Conservation (phyloP, 2,888 invertebrate species). For the Ophion slaviceki region DNA sequence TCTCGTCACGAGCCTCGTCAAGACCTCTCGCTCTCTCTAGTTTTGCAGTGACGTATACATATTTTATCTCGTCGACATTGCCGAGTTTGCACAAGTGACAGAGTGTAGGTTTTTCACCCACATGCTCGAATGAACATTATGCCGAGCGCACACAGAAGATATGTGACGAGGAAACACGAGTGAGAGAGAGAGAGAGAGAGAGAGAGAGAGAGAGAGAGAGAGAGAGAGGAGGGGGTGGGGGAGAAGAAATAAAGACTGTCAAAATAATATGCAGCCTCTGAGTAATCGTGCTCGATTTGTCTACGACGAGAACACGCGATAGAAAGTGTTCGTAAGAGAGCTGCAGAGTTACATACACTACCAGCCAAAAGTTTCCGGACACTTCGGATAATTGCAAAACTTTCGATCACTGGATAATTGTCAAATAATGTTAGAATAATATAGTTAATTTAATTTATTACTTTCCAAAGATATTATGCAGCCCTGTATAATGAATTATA, state of each 20-base stretch:
- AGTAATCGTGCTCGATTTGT: not conserved
- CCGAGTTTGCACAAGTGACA: slow-evolving; percentile 55
- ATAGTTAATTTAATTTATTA: too few relatives aligned
- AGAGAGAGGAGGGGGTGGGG: slow-evolving; percentile 10
- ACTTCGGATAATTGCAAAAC: too few relatives aligned
- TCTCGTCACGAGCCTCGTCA: not conserved
- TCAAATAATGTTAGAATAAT: too few relatives aligned
- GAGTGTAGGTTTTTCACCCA: slow-evolving; percentile 50
- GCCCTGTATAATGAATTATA: too few relatives aligned
- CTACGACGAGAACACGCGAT: not conserved
- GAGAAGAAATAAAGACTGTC: slow-evolving; percentile 48
- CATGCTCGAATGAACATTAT: slow-evolving; percentile 11
- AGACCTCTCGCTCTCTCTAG: slow-evolving; percentile 14
- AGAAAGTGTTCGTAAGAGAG: not conserved
- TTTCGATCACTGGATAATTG: too few relatives aligned
- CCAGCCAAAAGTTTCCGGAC: too few relatives aligned
- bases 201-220: slow-evolving; percentile 3
- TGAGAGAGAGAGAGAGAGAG: slow-evolving; percentile 3
- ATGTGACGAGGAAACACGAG: slow-evolving; percentile 13
- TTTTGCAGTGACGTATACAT: slow-evolving; percentile 28
- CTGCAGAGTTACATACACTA: not conserved
- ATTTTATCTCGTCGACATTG: slow-evolving; percentile 35
- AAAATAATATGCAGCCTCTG: slow-evolving; percentile 55
- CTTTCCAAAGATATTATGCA: too few relatives aligned
- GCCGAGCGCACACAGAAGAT: slow-evolving; percentile 18